Evolutionary conservation across 2,113 vertebrate genomes (phyloP), one percentile per base, ranked within the genome.

Genomic region (Ammodytes marinus): DNA sequence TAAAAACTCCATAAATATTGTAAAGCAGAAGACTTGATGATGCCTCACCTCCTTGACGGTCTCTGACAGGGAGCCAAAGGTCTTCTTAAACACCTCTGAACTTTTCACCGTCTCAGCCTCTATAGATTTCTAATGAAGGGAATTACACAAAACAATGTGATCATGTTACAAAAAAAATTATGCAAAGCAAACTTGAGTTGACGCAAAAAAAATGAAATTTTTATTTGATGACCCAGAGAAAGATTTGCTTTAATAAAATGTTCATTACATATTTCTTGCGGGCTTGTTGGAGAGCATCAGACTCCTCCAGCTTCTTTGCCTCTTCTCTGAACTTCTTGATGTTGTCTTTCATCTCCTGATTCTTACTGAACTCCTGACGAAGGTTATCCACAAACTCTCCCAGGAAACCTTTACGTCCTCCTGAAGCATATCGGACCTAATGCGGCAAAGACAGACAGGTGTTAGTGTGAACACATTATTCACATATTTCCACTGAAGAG

Each of bases 311-410:
- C 66, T 94, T 98, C 69, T 96, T 97, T 2, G 97, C 98, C 65
- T 99, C 98, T 0, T 98, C 98, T 0, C 98, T 95, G 83, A 99
- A 99, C 77, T 97, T 99, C 80, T 97, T 96, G 0, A 99, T 98
- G 81, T 95, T 99, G 40, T 99, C 97, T 77, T 96, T 98, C 98
- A 99, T 99, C 91, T 99, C 97, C 66, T 98, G 97, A 93, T 98
- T 98, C 87, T 98, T 99, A 7, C 93, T 94, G 13, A 99, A 86
- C 55, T 99, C 98, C 91, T 99, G 98, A 19, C 97, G 99, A 79
- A 99, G 94, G 78, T 94, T 97, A 68, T 99, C 97, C 74, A 99
- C 82, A 55, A 99, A 96, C 11, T 97, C 97, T 0, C 97, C 97
- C 3, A 99, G 92, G 68, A 99, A 99, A 6, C 98, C 96, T 76